Percentiles rank a stretch among this genome's conserved stretches.
Evolutionary conservation across 2,113 vertebrate species (phyloP).

Genomic region (Calidris pugnax): DNA sequence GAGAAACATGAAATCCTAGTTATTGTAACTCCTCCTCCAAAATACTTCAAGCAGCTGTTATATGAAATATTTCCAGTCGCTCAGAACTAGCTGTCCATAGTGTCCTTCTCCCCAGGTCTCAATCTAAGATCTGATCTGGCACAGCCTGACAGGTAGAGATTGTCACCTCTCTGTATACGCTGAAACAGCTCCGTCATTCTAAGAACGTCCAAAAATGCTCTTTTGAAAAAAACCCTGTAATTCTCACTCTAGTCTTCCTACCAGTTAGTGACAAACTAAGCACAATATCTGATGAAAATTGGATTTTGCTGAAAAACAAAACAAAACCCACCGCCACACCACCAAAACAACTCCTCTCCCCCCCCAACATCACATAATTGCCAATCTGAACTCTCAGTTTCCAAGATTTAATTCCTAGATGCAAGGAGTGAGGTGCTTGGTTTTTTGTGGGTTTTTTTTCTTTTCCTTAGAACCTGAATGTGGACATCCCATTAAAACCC

Average conservation of each 20-base stretch:
- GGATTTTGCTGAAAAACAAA: background rate
- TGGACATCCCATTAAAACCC: background rate
- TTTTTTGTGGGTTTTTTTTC: background rate
- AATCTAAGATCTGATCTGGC: background rate
- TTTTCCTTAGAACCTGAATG: accelerated
- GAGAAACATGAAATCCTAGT: background rate
- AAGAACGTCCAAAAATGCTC: background rate
- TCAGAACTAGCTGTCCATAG: background rate
- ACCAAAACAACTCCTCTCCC: background rate
- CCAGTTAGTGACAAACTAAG: background rate
- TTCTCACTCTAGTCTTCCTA: background rate
- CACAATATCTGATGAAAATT: background rate
- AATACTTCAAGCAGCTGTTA: background rate
- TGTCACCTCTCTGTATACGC: accelerated
- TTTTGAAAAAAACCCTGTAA: background rate
- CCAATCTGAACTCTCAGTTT: accelerated
- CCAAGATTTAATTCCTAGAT: background rate
- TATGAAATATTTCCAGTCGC: background rate
- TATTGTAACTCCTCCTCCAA: background rate
- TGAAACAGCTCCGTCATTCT: background rate
- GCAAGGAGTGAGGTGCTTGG: background rate
- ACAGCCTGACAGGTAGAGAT: background rate
- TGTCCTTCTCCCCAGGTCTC: background rate
- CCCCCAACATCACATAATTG: background rate
- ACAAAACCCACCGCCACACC: background rate